Conservation (phyloP, 2,113 vertebrate species). For the Falcunculus frontatus region DNA sequence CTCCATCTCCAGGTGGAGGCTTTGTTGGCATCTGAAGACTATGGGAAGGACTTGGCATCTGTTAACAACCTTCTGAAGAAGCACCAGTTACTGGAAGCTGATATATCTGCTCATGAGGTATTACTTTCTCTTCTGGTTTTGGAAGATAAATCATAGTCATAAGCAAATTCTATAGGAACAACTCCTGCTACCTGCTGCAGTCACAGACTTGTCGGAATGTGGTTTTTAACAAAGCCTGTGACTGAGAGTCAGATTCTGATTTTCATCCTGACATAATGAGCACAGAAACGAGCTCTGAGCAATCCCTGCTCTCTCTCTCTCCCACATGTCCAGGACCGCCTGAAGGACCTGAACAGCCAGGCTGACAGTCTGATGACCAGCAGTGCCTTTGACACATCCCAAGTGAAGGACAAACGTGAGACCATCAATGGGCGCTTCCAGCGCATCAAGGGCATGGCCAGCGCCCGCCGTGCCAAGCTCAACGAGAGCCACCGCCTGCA, state of each 20-base stretch:
- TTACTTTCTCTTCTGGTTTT: neutral
- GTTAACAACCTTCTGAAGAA: slow-evolving; percentile 98
- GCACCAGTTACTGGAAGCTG: slow-evolving; percentile 94
- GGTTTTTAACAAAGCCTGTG: neutral
- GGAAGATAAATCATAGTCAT: neutral
- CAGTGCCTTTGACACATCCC: slow-evolving; percentile 93
- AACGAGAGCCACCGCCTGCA: slow-evolving; percentile 96
- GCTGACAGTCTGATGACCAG: slow-evolving; percentile 96
- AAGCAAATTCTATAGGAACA: neutral
- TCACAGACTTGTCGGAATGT: neutral
- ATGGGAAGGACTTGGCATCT: slow-evolving; percentile 96
- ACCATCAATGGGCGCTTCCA: slow-evolving; percentile 89
- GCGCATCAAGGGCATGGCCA: slow-evolving; percentile 92
- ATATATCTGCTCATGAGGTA: slow-evolving; percentile 98
- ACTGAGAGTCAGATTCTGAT: neutral
- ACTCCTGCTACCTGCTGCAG: neutral
- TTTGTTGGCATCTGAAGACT: slow-evolving; percentile 95
- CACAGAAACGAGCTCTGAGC: neutral
- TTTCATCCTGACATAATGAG: neutral
- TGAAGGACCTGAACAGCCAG: slow-evolving; percentile 96
- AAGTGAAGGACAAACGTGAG: slow-evolving; percentile 92
- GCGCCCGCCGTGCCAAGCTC: slow-evolving; percentile 83
- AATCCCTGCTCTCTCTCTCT: neutral
- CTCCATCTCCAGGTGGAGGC: slow-evolving; percentile 84
- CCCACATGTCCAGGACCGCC: slow-evolving; percentile 78